Conservation (phyloP, 2,113 vertebrate species). For the Oreochromis aureus region DNA sequence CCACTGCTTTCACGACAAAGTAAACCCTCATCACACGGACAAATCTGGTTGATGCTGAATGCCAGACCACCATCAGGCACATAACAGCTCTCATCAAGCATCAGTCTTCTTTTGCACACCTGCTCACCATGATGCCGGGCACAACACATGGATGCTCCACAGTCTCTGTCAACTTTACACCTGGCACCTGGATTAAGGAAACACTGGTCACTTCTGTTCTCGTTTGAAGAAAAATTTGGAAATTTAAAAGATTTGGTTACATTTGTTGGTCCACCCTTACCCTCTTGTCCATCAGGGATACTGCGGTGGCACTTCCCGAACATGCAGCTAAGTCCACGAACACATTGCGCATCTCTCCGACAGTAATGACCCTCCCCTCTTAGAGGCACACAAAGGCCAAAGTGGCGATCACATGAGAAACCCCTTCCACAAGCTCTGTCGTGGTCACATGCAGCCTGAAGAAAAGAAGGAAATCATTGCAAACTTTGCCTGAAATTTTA, state of each 20-base stretch:
- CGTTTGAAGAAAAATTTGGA: accelerated
- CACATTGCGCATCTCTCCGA: slow-evolving; percentile 78
- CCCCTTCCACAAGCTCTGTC: slow-evolving; percentile 70
- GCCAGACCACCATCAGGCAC: slow-evolving; percentile 81
- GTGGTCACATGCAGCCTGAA: slow-evolving; percentile 70
- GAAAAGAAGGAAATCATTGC: not conserved
- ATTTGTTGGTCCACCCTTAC: slow-evolving; percentile 50
- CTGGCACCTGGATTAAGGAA: slow-evolving; percentile 67
- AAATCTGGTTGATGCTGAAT: slow-evolving; percentile 86
- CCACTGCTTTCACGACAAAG: slow-evolving; percentile 63
- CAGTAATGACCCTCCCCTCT: slow-evolving; percentile 77
- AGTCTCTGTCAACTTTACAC: slow-evolving; percentile 80
- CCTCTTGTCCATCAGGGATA: slow-evolving; percentile 74
- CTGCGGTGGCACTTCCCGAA: slow-evolving; percentile 82
- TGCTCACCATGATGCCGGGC: slow-evolving; percentile 81
- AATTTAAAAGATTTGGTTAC: not conserved
- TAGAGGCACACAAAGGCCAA: slow-evolving; percentile 75
- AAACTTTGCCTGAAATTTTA: not conserved
- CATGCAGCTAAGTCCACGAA: slow-evolving; percentile 79
- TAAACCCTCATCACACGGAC: slow-evolving; percentile 80
- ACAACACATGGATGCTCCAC: slow-evolving; percentile 72
- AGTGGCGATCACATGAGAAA: slow-evolving; percentile 82
- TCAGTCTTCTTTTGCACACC: slow-evolving; percentile 78
- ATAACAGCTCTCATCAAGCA: slow-evolving; percentile 69
- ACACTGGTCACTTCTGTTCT: not conserved